Percentiles rank a stretch among this genome's conserved stretches.
Conservation (phyloP, 30 jellyfish, hydroid and myxozoan species). For the Calvadosia cruxmelitensis region DNA sequence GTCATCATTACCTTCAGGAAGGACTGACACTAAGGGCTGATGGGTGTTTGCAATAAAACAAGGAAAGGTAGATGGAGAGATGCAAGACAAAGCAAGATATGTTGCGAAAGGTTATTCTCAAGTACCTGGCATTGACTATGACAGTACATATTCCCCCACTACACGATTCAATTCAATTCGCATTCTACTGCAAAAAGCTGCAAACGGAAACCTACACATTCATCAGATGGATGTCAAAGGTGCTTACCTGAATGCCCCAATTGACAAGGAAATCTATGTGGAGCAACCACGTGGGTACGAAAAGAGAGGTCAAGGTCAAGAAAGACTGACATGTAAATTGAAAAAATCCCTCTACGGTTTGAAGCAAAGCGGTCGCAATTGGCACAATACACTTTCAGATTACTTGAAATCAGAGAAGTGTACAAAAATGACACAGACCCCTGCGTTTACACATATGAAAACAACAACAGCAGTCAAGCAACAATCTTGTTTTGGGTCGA, state of each 20-base stretch:
- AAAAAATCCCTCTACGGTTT: conserved; percentile 23
- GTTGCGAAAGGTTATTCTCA: conserved; percentile 28
- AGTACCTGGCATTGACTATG: conserved; percentile 21
- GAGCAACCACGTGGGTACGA: conserved; percentile 25
- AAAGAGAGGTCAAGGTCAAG: background rate
- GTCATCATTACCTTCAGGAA: conserved; percentile 4
- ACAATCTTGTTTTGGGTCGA: conserved; percentile 1
- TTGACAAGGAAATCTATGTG: conserved; percentile 17
- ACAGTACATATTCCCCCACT: conserved; percentile 23
- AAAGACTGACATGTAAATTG: conserved; percentile 9
- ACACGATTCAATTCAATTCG: conserved; percentile 21
- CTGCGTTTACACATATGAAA: background rate
- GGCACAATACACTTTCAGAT: conserved; percentile 15
- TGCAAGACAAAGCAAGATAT: conserved; percentile 19
- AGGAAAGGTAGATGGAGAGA: conserved; percentile 14
- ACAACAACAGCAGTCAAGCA: background rate
- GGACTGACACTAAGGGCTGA: conserved; percentile 13
- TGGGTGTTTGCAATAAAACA: conserved; percentile 20
- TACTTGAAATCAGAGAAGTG: background rate
- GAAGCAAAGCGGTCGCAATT: conserved; percentile 30
- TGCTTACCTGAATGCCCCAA: conserved; percentile 31
- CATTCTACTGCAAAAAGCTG: conserved; percentile 10
- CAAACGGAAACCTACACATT: conserved; percentile 5
- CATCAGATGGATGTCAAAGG: conserved; percentile 38
- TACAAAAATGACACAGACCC: background rate